phyloP scores from a whole-genome alignment of 2,888 invertebrate genomes.

The Choreutis nemorana region DNA sequence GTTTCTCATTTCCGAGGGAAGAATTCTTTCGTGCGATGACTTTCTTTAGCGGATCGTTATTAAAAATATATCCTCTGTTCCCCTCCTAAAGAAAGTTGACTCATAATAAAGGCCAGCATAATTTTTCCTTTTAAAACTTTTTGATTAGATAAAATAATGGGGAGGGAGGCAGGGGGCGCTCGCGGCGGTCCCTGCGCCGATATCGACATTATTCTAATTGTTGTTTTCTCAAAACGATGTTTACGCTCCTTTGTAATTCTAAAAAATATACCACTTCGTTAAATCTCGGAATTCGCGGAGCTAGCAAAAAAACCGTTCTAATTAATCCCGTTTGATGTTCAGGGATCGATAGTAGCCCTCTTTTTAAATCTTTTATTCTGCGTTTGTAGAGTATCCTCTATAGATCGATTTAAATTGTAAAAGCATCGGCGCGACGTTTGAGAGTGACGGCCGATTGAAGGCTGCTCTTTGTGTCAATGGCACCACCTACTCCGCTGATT shows the following conservation, averaged over 20 bases:
- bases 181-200: constrained; percentile 50
- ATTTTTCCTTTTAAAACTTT: constrained; percentile 69
- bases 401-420: constrained; percentile 57
- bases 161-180: constrained; percentile 38
- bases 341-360: constrained; percentile 26
- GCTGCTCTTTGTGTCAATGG: constrained; percentile 22
- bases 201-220: constrained; percentile 61
- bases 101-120: constrained; percentile 66
- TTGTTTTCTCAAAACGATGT: constrained; percentile 52
- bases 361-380: too few species aligned
- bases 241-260: constrained; percentile 48
- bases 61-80: constrained; percentile 60
- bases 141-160: constrained; percentile 69
- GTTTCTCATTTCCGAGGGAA: constrained; percentile 24
- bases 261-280: constrained; percentile 28
- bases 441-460: constrained; percentile 35
- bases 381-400: too few species aligned
- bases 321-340: constrained; percentile 38
- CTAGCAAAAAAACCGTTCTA: constrained; percentile 1
- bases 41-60: constrained; percentile 56
- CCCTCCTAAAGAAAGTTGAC: constrained; percentile 61
- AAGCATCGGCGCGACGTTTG: constrained; percentile 46
- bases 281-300: constrained; percentile 10
- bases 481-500: constrained; percentile 35
- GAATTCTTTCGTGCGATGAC: constrained; percentile 28